Evolutionary conservation across 2,888 invertebrate genomes (phyloP).

Genomic region (Drosophila kanekoi): DNA sequence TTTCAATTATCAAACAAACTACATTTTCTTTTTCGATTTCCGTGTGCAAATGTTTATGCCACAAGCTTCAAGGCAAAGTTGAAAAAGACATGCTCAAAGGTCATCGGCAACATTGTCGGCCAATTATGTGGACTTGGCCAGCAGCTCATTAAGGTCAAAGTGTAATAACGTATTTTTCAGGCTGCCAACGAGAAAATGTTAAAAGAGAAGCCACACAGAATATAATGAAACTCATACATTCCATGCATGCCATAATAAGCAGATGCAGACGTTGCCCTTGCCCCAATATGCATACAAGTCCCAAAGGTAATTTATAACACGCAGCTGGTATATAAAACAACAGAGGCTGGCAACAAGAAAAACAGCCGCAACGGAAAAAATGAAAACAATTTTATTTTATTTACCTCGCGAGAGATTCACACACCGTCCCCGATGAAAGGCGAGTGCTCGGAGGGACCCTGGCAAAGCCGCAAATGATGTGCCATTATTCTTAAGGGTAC

Average conservation of each 20-base stretch:
- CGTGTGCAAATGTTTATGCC: conserved; percentile 62
- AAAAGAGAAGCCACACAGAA: neutral
- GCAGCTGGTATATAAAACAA: conserved; percentile 52
- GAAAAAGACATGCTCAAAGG: conserved; percentile 5
- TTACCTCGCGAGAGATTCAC: conserved; percentile 78
- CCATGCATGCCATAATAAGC: conserved; percentile 25
- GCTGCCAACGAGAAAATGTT: conserved; percentile 15
- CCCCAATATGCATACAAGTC: conserved; percentile 60
- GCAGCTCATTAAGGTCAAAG: conserved; percentile 62
- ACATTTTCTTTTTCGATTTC: conserved; percentile 56
- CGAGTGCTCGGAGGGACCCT: conserved; percentile 35
- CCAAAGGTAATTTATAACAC: conserved; percentile 69
- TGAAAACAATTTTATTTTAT: conserved; percentile 81
- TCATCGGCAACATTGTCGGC: conserved; percentile 15
- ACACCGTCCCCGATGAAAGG: conserved; percentile 32
- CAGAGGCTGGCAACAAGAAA: conserved; percentile 5
- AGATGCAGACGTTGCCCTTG: conserved; percentile 30
- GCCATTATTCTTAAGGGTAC: conserved; percentile 81
- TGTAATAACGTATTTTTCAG: conserved; percentile 58
- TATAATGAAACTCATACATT: conserved; percentile 27
- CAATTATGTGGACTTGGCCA: conserved; percentile 47
- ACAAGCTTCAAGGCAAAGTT: conserved; percentile 27
- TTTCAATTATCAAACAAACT: conserved; percentile 63
- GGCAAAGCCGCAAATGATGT: conserved; percentile 80
- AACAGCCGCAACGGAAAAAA: conserved; percentile 31